Conservation (phyloP, 1,140 invertebrate genomes). For the Zaprionus africanus region DNA sequence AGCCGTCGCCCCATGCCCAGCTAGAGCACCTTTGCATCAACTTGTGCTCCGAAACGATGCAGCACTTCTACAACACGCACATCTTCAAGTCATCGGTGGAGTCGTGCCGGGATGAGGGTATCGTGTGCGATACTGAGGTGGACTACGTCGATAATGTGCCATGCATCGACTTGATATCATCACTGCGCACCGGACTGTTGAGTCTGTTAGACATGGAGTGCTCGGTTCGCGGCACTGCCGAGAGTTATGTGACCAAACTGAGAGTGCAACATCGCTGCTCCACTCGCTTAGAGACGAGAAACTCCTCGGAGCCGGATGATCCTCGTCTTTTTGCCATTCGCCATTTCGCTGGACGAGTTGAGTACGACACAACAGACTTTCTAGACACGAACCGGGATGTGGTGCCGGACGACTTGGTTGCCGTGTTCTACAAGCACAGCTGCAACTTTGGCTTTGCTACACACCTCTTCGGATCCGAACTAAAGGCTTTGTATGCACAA, state of each 20-base stretch:
- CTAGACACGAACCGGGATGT: conserved; percentile 96
- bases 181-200: conserved; percentile 94
- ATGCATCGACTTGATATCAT: conserved; percentile 97
- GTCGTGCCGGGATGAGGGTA: conserved; percentile 96
- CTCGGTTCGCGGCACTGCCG: conserved; percentile 92
- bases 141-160: conserved; percentile 98
- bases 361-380: conserved; percentile 95
- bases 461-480: conserved; percentile 95
- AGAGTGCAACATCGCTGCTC: conserved; percentile 93
- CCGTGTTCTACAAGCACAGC: conserved; percentile 95
- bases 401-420: conserved; percentile 95
- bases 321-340: conserved; percentile 94
- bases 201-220: conserved; percentile 97
- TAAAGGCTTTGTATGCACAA: conserved; percentile 93
- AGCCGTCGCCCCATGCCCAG: conserved; percentile 92
- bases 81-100: conserved; percentile 98
- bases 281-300: conserved; percentile 85
- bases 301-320: conserved; percentile 87
- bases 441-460: conserved; percentile 98
- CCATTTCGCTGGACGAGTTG: conserved; percentile 95
- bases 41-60: conserved; percentile 98
- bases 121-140: conserved; percentile 95
- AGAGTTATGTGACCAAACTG: conserved; percentile 94
- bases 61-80: conserved; percentile 98
- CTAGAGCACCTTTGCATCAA: conserved; percentile 97